Conservation (phyloP, 2,113 vertebrate species). For the Bubo scandiacus region DNA sequence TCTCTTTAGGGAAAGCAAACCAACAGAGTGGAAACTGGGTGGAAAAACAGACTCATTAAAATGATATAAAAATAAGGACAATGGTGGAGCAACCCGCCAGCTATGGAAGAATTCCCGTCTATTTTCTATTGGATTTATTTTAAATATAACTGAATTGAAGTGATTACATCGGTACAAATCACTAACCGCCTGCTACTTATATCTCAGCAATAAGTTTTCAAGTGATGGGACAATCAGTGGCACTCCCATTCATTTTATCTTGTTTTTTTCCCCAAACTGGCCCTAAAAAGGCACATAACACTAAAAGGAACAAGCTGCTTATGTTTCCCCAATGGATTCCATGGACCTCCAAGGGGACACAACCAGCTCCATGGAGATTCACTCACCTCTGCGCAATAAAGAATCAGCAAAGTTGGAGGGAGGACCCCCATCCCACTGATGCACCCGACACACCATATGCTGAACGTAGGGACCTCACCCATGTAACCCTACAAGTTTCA, state of each 20-base stretch:
- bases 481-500: not conserved
- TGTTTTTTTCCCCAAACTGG: not conserved
- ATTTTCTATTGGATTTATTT: not conserved
- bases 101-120: not conserved
- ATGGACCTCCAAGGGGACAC: not conserved
- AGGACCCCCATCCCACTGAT: rapidly evolving
- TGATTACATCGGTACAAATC: not conserved
- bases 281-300: not conserved
- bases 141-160: not conserved
- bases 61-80: not conserved
- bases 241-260: not conserved
- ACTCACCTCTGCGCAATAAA: rapidly evolving
- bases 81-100: not conserved
- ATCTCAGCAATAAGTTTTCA: not conserved
- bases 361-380: not conserved
- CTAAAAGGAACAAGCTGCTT: not conserved
- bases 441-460: rapidly evolving
- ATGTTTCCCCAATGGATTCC: rapidly evolving
- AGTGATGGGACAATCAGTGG: rapidly evolving
- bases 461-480: not conserved
- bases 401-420: not conserved
- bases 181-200: not conserved
- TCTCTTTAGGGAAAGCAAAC: slow-evolving; percentile 28
- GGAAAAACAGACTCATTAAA: not conserved
- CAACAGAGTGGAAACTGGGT: not conserved